Conservation (phyloP, 2,797 vertebrate genomes). For the Galago senegalensis region DNA sequence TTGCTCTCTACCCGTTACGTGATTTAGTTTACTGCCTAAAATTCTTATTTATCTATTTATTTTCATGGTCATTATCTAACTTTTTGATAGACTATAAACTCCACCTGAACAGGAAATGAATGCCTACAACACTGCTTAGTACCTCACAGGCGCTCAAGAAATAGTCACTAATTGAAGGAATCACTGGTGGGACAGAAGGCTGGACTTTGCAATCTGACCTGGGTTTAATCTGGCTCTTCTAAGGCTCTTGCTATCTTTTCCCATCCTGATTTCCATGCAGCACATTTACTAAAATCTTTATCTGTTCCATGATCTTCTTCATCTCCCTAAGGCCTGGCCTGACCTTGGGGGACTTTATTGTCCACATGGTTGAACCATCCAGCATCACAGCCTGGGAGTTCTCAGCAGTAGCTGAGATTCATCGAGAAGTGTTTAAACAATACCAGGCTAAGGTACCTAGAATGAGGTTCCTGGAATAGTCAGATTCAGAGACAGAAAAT, state of each 20-base stretch:
- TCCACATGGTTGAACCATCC: background rate
- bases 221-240: background rate
- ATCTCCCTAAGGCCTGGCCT: background rate
- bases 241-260: background rate
- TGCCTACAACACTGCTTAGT: background rate
- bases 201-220: background rate
- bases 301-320: background rate
- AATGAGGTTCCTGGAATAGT: background rate
- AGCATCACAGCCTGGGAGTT: background rate
- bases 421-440: background rate
- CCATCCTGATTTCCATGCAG: background rate
- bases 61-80: conserved; percentile 12
- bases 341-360: background rate
- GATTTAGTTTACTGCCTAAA: conserved; percentile 15
- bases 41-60: background rate
- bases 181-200: background rate
- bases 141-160: background rate
- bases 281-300: background rate
- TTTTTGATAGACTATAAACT: background rate
- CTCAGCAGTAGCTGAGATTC: background rate
- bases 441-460: background rate
- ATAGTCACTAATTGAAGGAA: conserved; percentile 13
- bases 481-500: background rate
- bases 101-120: background rate
- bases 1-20: background rate